Conservation (phyloP, 1,140 invertebrate species). For the Grapholita molesta region DNA sequence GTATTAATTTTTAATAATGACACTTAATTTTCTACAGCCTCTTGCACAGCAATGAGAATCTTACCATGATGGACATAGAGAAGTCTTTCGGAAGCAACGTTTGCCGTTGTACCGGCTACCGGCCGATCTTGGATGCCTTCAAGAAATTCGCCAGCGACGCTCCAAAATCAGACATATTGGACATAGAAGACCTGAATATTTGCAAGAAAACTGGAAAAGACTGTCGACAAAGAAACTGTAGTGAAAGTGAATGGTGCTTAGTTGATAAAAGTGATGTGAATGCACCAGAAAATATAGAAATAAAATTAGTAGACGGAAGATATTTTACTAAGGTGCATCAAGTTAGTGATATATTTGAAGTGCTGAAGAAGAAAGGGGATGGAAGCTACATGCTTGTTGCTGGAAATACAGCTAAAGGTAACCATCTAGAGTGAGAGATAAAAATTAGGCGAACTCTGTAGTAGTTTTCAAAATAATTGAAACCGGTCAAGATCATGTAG, state of each 20-base stretch:
- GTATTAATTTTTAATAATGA: too few species aligned
- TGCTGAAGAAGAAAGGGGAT: constrained; percentile 30
- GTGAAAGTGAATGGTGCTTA: constrained; percentile 50
- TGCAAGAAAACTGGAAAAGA: constrained; percentile 36
- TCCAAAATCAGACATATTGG: not conserved
- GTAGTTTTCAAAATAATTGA: too few species aligned
- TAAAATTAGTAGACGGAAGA: constrained; percentile 43
- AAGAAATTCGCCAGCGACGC: constrained; percentile 82
- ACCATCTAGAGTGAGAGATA: not conserved
- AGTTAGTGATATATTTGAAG: constrained; percentile 41
- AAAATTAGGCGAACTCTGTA: too few species aligned
- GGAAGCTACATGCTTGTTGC: not conserved
- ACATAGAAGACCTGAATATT: constrained; percentile 47
- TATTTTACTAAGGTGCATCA: constrained; percentile 44
- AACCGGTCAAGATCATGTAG: too few species aligned
- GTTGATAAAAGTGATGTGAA: constrained; percentile 30
- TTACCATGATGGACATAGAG: constrained; percentile 83
- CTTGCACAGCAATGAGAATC: constrained; percentile 51
- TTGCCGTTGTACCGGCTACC: constrained; percentile 90
- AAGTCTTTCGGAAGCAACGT: constrained; percentile 86
- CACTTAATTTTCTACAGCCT: constrained; percentile 37
- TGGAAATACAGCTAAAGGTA: constrained; percentile 31
- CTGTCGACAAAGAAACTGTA: constrained; percentile 32
- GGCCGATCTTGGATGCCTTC: constrained; percentile 88
- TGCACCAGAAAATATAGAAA: constrained; percentile 18